phyloP scores from a whole-genome alignment of 2,113 vertebrate species.

The Daubentonia madagascariensis region DNA sequence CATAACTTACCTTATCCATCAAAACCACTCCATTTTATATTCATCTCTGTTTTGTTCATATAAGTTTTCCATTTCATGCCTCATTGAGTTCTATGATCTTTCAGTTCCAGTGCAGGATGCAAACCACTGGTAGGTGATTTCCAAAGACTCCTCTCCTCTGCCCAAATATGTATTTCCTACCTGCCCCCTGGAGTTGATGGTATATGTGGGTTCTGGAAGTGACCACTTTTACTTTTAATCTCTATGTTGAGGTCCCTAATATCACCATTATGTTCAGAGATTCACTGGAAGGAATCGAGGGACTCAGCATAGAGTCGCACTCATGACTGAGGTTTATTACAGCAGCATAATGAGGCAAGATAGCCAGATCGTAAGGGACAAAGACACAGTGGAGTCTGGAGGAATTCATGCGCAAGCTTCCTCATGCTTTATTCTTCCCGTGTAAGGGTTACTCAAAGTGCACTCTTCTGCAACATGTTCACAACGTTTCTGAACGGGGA shows the following conservation, averaged over 20 bases:
- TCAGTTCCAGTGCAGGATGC: too few species aligned
- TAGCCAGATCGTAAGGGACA: neutral
- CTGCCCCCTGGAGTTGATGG: neutral
- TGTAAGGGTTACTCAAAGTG: accelerated
- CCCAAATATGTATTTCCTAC: neutral
- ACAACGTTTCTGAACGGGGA: too few species aligned
- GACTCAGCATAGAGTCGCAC: neutral
- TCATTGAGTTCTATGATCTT: neutral
- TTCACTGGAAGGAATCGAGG: too few species aligned
- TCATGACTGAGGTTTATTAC: neutral
- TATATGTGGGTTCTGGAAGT: neutral
- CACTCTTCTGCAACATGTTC: neutral
- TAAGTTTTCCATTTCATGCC: neutral
- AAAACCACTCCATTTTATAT: neutral
- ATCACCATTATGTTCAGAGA: neutral
- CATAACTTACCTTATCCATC: neutral
- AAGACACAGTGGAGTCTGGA: neutral
- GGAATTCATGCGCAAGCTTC: neutral
- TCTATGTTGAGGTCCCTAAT: neutral
- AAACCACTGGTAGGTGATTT: neutral
- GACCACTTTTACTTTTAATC: neutral
- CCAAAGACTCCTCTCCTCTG: neutral
- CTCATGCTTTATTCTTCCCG: neutral
- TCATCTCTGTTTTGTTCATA: neutral
- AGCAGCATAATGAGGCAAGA: neutral